These are phyloP conservation scores for Drosophila subpulchrella DNA, from an alignment of 1,140 invertebrate species.

Conservation along the genomic window DNA sequence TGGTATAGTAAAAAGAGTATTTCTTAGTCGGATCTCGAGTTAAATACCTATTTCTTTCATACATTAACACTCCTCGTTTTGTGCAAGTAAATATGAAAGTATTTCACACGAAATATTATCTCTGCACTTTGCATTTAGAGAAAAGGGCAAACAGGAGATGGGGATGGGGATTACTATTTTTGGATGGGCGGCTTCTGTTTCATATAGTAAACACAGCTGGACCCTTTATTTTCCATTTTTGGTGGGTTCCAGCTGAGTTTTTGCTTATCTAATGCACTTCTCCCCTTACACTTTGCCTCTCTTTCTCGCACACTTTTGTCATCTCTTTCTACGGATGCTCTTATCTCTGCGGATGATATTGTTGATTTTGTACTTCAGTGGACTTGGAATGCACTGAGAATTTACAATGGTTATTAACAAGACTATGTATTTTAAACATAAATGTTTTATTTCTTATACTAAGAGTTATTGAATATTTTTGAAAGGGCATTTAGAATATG, in stretches of 20 bases:
- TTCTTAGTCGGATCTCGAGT: neutral
- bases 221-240: slow-evolving; percentile 13
- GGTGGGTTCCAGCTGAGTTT: slow-evolving; percentile 46
- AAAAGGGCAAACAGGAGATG: neutral
- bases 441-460: too few species aligned
- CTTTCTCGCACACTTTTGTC: neutral
- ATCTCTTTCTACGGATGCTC: slow-evolving; percentile 20
- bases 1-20: neutral
- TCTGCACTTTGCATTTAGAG: slow-evolving; percentile 34
- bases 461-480: too few species aligned
- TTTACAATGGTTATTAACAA: neutral
- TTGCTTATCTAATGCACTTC: slow-evolving; percentile 73
- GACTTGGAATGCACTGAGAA: slow-evolving; percentile 27
- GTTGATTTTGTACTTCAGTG: slow-evolving; percentile 40
- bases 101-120: slow-evolving; percentile 69
- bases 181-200: slow-evolving; percentile 40
- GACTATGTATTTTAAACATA: neutral
- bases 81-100: slow-evolving; percentile 70
- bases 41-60: neutral
- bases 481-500: too few species aligned
- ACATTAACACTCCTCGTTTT: slow-evolving; percentile 28
- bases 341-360: slow-evolving; percentile 41
- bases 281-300: slow-evolving; percentile 6
- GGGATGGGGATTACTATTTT: slow-evolving; percentile 43
- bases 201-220: slow-evolving; percentile 64